Percentiles rank a stretch among this genome's conserved stretches.
These are phyloP conservation scores for Corynorhinus townsendii DNA, from an alignment of 2,113 vertebrate species.

Conservation along the genomic window DNA sequence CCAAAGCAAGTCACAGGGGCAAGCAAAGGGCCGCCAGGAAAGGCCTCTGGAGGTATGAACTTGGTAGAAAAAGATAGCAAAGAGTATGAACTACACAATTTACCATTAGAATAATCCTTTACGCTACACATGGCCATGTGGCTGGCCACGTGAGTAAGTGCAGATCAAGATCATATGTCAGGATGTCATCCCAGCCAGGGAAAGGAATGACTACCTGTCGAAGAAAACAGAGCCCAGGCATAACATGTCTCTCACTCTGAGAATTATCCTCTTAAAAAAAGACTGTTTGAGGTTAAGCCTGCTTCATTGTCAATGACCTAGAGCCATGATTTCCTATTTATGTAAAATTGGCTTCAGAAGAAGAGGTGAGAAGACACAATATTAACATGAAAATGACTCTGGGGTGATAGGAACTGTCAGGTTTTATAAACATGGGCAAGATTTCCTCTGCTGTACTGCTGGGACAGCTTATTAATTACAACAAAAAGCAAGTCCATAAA, in stretches of 20 bases:
- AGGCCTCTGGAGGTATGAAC: not conserved
- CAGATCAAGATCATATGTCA: not conserved
- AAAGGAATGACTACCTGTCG: not conserved
- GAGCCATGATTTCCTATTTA: not conserved
- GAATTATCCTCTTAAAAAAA: not conserved
- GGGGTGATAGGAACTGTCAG: not conserved
- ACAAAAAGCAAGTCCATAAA: constrained; percentile 18
- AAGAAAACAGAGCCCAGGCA: not conserved
- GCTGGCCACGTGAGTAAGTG: not conserved
- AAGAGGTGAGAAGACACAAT: not conserved
- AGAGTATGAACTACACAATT: not conserved
- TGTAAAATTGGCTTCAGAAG: constrained; percentile 39
- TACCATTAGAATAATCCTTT: not conserved
- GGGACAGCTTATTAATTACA: constrained; percentile 43
- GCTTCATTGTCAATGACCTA: not conserved
- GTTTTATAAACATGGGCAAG: constrained; percentile 19
- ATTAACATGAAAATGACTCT: not conserved
- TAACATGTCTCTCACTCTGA: not conserved
- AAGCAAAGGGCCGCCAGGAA: not conserved
- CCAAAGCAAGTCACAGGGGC: not conserved
- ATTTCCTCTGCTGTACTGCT: not conserved
- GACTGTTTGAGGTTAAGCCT: not conserved
- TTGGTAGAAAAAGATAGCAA: not conserved
- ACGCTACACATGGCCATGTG: not conserved
- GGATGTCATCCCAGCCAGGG: not conserved